These are phyloP conservation scores for Paelopatides confundens DNA, from an alignment of 53 echinoderm and acorn worm species.

Conservation along the genomic window DNA sequence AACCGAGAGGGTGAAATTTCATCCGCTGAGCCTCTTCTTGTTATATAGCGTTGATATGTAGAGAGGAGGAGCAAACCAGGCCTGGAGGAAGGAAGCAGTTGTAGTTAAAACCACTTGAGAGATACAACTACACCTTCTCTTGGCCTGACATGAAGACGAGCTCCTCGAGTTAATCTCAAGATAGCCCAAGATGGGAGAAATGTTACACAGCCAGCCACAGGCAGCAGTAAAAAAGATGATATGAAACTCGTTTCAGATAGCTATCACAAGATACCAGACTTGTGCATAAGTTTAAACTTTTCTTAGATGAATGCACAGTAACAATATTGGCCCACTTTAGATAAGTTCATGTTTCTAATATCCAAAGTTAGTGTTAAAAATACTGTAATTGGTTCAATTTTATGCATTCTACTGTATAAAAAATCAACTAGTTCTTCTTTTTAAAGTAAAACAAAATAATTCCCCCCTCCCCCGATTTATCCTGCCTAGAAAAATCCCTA, in stretches of 20 bases:
- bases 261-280: background rate
- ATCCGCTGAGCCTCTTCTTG: constrained; percentile 19
- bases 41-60: background rate
- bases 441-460: no score
- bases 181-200: background rate
- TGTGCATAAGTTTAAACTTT: no score
- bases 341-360: no score
- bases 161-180: background rate
- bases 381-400: no score
- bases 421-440: no score
- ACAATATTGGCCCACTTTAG: no score
- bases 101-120: constrained; percentile 20
- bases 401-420: no score
- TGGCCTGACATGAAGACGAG: background rate
- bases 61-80: background rate
- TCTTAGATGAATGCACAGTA: no score
- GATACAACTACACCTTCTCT: background rate
- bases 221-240: background rate
- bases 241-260: background rate
- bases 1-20: constrained; percentile 36
- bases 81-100: constrained; percentile 17
- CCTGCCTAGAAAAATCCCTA: no score
- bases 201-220: background rate
- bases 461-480: no score
- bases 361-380: no score